Evolutionary conservation across 1,140 invertebrate genomes (phyloP), one percentile per base, ranked within the genome.

Genomic region (Drosophila neocordata): DNA sequence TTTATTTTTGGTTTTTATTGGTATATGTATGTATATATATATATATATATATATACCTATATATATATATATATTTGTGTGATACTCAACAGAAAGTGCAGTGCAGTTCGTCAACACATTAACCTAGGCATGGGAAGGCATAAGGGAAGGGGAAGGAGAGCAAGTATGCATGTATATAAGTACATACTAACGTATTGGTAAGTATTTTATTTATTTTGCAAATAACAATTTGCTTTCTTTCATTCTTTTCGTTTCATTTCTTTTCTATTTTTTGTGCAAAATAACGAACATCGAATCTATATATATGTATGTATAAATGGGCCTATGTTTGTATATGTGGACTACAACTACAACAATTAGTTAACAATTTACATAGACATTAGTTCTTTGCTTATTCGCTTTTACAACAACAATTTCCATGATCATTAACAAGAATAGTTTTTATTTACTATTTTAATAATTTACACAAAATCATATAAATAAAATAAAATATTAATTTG

Each of bases 301-400:
- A 31, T 7, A 31, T 31, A 31, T 31, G 27, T 31, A 31, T 31
- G 27, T 31, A 31, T 31, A 31, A 6, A 31, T 31, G 27, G 22
- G 22, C 22, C 22, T 31, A 31, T 31, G 27, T 35, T 9, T 48
- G 8, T 34, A 15, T 72, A 62, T 48, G 41, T 41, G 35, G 53
- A 37, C 72, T 74, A 75, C 37, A 44, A 76, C 73, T 76, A 76
- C 61, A 58, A 64, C 65, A 76, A 76, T 15, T 76, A 76, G 72
- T 75, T 76, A 76, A 76, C 73, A 75, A 69, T 76, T 44, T n/a
- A 13, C 65, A 59, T 66, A 15, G 37, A 11, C 41, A 9, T 15
- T 11, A 31, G 52, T 58, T 55, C 34, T 13, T 63, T 51, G 37
- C 57, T 72, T 57, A n/a, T 62, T 48, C 5, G 12, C 55, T 38